Evolutionary conservation across 2,113 vertebrate species (phyloP), one percentile per base, ranked within the genome.

Genomic region (Leiothrix lutea): DNA sequence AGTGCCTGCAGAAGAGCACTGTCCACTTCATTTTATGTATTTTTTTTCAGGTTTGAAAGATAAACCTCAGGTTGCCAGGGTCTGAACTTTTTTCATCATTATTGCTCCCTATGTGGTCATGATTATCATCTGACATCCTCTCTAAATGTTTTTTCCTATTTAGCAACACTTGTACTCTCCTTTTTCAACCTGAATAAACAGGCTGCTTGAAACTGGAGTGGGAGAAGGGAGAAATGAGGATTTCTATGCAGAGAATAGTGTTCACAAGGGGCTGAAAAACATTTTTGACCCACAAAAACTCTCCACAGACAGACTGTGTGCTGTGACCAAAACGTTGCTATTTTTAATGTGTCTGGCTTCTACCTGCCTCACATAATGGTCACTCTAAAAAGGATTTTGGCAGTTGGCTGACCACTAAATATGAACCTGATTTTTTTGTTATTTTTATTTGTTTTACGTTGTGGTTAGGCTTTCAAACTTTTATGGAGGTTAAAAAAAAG

Each of bases 91-190:
- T 77, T 87, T 80, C 35, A 75, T 96, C 65, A 90, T 95, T 95
- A 95, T 82, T 97, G 36, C 87, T 74, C 96, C 77, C 42, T 85
- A 74, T 86, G 95, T 98, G 97, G 97, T 97, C 97, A 97, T 97
- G 95, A 95, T 94, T 98, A 96, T 97, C 95, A 90, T 85, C 51
- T 93, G 75, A 96, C 72, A 97, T 86, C 51, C 84, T 97, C 87
- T 97, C 83, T 91, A 96, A 96, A 97, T 92, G 93, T 50, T 94
- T 64, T 64, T 97, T 93, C 86, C 64, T 66, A 22, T 94, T 95
- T 97, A 95, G 96, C 82, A 95, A 88, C 56, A 42, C 61, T 73
- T 20, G 19, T 82, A 60, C n/a, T 94, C 72, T 86, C 24, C 66
- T 94, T 96, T 96, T 86, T 60, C 84, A 71, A 85, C 73, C 83